A percentile compares a stretch with the other conserved stretches of the same genome.
These are phyloP conservation scores for Argopecten irradians DNA, from an alignment of 1,140 invertebrate genomes.

Conservation along the genomic window DNA sequence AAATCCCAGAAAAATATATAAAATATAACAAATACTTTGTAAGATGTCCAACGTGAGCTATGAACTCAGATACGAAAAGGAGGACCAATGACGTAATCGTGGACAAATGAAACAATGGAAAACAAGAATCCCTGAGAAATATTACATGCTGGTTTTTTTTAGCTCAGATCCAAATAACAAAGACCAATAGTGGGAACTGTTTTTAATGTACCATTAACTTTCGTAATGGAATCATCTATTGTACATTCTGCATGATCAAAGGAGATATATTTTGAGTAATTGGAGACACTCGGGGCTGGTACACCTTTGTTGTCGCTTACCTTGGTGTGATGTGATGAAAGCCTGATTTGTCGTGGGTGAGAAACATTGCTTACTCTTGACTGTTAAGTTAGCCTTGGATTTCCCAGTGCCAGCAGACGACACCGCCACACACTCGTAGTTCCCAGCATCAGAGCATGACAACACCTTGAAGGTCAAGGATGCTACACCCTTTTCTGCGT, in stretches of 20 bases:
- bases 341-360: neutral
- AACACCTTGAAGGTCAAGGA: neutral
- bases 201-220: neutral
- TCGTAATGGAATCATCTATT: neutral
- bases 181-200: neutral
- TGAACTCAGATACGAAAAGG: too few relatives aligned
- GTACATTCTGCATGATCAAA: neutral
- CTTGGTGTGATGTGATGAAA: neutral
- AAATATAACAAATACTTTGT: too few relatives aligned
- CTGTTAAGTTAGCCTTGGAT: neutral
- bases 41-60: too few relatives aligned
- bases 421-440: neutral
- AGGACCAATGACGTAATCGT: too few relatives aligned
- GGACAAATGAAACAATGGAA: too few relatives aligned
- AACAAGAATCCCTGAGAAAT: too few relatives aligned
- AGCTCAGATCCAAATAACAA: too few relatives aligned
- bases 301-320: neutral
- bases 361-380: neutral
- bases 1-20: too few relatives aligned
- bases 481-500: neutral
- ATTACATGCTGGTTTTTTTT: too few relatives aligned
- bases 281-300: neutral
- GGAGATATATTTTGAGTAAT: neutral
- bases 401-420: constrained; percentile 1
- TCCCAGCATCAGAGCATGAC: neutral